Percentiles rank a stretch among this genome's conserved stretches.
These are phyloP conservation scores for Heterodera schachtii DNA, from an alignment of 1,140 invertebrate genomes.

Conservation along the genomic window DNA sequence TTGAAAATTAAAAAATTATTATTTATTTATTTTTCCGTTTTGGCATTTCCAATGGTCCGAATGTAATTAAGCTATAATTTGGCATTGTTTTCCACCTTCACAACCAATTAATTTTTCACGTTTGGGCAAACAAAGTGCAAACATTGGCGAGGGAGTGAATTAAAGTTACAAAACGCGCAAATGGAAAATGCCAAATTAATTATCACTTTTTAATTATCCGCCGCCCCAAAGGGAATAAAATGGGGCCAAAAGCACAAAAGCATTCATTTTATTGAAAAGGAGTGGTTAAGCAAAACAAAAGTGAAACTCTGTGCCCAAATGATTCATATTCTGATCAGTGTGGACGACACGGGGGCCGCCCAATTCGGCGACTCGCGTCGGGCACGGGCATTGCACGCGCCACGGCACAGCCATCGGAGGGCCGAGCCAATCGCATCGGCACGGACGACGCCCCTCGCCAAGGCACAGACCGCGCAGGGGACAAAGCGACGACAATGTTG, in stretches of 20 bases:
- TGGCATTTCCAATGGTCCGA: neutral
- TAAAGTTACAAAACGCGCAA: neutral
- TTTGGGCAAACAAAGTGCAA: neutral
- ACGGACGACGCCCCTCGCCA: no score
- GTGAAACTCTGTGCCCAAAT: neutral
- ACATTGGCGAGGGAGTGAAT: neutral
- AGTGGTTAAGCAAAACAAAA: no score
- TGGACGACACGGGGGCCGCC: slow-evolving; percentile 1
- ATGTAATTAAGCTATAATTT: neutral
- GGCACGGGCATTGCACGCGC: neutral
- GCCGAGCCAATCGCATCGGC: no score
- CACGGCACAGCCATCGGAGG: neutral
- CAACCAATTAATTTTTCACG: neutral
- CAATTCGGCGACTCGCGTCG: slow-evolving; percentile 13
- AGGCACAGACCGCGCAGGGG: no score
- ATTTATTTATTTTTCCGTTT: neutral
- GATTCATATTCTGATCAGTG: slow-evolving; percentile 30
- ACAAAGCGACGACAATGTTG: no score
- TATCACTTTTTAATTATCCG: no score
- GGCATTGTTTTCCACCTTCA: neutral
- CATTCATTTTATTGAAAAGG: no score
- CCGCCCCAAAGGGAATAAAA: no score
- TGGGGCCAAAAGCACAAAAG: no score
- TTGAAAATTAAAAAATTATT: no score
- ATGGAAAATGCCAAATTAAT: neutral